Base-by-base conservation (phyloP, 2,888 invertebrate genomes). In the Crioceris asparagi region DNA sequence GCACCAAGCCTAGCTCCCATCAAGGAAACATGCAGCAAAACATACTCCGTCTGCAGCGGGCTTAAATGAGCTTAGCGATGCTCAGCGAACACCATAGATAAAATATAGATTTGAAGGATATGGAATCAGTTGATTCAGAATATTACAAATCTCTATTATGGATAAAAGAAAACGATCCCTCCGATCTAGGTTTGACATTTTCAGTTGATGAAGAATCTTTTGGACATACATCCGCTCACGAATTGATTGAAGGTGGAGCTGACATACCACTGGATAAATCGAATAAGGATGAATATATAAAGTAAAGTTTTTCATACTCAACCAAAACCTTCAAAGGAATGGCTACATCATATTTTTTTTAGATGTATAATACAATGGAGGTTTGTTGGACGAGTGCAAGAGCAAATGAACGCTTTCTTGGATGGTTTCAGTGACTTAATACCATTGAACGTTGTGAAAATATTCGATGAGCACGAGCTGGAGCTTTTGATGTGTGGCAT, bases 41-140 rank as follows among this genome's bases (percentile, higher is more conserved):
- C n/a, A n/a, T n/a, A n/a, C n/a, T n/a, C n/a, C n/a, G n/a, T n/a
- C n/a, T n/a, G n/a, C n/a, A n/a, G n/a, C n/a, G n/a, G n/a, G n/a
- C n/a, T n/a, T n/a, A n/a, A n/a, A n/a, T n/a, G n/a, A n/a, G n/a
- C n/a, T n/a, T n/a, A n/a, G n/a, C n/a, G 94, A 77, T 88, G 66
- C 87, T 83, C 59, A 61, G 70, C 63, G 29, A 25, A 26, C n/a
- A n/a, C n/a, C n/a, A n/a, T n/a, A 40, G 4, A 8, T n/a, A n/a
- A n/a, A n/a, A n/a, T n/a, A 97, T 97, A 45, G 88, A 88, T 55
- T 69, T 98, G 32, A 84, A 86, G 59, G 97, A 98, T 64, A 97
- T 98, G 97, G 97, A 98, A 69, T 90, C 93, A 4, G 97, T 98
- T 10, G 98, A 98, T 65, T 84, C 92, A 2, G 97, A 97, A 67